A percentile compares a stretch with the other conserved stretches of the same genome.
Evolutionary conservation across 1,140 invertebrate species (phyloP).

Genomic region (Goniozus legneri): DNA sequence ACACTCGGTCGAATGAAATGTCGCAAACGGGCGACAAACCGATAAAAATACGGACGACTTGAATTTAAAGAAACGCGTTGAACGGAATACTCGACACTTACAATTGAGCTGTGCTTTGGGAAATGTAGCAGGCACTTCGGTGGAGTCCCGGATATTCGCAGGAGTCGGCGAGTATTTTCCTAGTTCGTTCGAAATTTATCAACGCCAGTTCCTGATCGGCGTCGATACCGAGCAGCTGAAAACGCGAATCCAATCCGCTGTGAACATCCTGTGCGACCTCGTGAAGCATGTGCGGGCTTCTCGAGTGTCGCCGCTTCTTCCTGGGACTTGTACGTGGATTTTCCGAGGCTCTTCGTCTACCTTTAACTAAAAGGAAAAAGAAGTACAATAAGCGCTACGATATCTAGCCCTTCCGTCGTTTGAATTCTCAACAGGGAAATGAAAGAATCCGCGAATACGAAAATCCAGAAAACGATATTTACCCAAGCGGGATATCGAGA

Average conservation of each 20-base stretch:
- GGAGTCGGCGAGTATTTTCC: conserved; percentile 37
- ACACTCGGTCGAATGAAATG: no score
- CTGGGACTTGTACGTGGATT: conserved; percentile 35
- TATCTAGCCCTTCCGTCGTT: no score
- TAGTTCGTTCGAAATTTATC: conserved; percentile 42
- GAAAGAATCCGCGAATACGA: no score
- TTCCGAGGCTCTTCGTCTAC: conserved; percentile 38
- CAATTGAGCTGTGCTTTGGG: conserved; percentile 46
- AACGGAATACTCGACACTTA: no score
- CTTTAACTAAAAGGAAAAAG: conserved; percentile 27
- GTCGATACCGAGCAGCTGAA: conserved; percentile 41
- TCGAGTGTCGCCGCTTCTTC: conserved; percentile 40
- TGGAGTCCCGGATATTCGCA: conserved; percentile 43
- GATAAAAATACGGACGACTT: no score
- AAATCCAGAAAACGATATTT: no score
- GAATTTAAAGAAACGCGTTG: no score
- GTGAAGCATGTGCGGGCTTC: conserved; percentile 33
- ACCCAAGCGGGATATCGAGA: no score
- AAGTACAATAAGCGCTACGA: neutral
- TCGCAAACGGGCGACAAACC: no score
- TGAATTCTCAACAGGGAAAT: no score
- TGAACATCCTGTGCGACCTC: conserved; percentile 28
- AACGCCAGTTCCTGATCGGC: conserved; percentile 42
- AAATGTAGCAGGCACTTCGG: conserved; percentile 49
- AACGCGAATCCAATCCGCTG: conserved; percentile 35